phyloP scores from a whole-genome alignment of 1,140 invertebrate genomes.

The Elysia chlorotica region DNA sequence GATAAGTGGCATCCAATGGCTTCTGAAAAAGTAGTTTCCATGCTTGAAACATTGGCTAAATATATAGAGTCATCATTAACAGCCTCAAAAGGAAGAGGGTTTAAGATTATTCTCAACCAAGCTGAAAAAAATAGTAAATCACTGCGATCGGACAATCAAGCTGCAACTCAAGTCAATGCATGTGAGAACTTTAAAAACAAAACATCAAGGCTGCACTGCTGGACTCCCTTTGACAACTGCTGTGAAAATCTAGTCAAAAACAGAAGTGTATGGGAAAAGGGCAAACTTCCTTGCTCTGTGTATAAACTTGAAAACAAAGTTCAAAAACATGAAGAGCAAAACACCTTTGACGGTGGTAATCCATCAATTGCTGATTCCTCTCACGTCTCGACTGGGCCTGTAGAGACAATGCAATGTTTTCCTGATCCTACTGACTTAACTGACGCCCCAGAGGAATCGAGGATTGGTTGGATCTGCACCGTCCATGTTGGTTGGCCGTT shows the following conservation, averaged over 20 bases:
- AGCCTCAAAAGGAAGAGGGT: background rate
- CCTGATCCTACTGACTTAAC: too few relatives aligned
- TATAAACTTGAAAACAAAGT: too few relatives aligned
- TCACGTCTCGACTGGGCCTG: background rate
- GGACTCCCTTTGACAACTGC: background rate
- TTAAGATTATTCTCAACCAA: background rate
- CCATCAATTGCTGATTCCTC: background rate
- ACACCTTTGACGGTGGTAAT: background rate
- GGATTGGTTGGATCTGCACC: constrained; percentile 6
- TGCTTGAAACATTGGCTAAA: background rate
- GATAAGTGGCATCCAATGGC: background rate
- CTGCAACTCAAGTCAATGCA: background rate
- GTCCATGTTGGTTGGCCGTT: constrained; percentile 17
- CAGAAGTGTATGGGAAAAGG: background rate
- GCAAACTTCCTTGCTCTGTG: background rate
- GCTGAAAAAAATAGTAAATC: background rate
- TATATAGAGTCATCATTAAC: background rate
- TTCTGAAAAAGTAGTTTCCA: background rate
- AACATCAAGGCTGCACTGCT: background rate
- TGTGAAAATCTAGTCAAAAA: background rate
- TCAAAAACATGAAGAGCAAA: background rate
- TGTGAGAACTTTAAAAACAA: background rate
- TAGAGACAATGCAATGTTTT: background rate
- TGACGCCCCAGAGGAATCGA: constrained; percentile 1
- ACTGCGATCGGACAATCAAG: background rate